phyloP scores from a whole-genome alignment of 1,140 invertebrate genomes.

The Drosophila leontia region DNA sequence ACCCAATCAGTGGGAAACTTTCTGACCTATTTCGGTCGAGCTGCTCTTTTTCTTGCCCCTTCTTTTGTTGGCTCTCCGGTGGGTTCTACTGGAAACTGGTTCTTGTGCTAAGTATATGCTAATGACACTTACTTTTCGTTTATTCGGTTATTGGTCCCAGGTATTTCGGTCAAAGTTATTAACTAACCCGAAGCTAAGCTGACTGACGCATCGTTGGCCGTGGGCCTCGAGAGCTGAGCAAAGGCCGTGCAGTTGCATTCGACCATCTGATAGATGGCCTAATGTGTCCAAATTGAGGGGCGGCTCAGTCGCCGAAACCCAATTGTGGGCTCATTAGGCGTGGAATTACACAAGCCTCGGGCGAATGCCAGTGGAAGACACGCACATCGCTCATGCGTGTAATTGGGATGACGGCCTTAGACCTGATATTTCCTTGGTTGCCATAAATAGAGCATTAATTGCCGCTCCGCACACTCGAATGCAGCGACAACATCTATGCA shows the following conservation, averaged over 20 bases:
- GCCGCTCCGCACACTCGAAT: constrained; percentile 40
- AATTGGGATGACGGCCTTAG: constrained; percentile 72
- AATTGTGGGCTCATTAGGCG: constrained; percentile 73
- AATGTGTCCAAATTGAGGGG: constrained; percentile 21
- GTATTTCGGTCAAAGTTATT: constrained; percentile 80
- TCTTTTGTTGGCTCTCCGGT: constrained; percentile 15
- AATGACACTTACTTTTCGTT: constrained; percentile 68
- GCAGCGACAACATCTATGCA: constrained; percentile 46
- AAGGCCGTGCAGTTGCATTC: constrained; percentile 28
- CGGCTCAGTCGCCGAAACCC: constrained; percentile 36
- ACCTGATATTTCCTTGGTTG: constrained; percentile 25
- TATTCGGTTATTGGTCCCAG: constrained; percentile 26
- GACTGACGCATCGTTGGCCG: constrained; percentile 54
- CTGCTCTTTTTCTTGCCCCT: constrained; percentile 36
- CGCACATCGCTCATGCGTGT: constrained; percentile 71
- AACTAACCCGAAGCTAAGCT: constrained; percentile 57
- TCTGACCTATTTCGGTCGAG: constrained; percentile 58
- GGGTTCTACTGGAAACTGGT: constrained; percentile 46
- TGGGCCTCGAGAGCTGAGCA: constrained; percentile 36
- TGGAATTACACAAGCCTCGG: constrained; percentile 45
- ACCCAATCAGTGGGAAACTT: constrained; percentile 53
- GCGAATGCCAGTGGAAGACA: constrained; percentile 23
- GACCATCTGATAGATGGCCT: constrained; percentile 6
- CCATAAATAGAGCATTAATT: constrained; percentile 71
- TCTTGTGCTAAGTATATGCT: constrained; percentile 80